Percentiles rank a stretch among this genome's conserved stretches.
These are phyloP conservation scores for Lutjanus argentimaculatus DNA, from an alignment of 2,797 vertebrate genomes.

Conservation along the genomic window DNA sequence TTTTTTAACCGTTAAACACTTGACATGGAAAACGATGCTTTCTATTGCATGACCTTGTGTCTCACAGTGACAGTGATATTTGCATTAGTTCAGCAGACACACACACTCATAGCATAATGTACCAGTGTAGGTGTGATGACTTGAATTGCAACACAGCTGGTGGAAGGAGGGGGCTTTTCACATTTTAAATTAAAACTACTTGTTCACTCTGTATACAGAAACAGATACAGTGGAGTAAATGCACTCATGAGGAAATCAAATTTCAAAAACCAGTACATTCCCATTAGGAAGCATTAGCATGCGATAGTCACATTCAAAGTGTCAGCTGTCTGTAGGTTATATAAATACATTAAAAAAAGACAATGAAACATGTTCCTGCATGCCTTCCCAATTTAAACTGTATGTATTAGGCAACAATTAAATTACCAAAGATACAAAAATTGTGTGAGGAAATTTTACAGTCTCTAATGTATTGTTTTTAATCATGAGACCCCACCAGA, in stretches of 20 bases:
- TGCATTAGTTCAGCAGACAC: slow-evolving; percentile 3
- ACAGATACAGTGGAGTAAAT: not conserved
- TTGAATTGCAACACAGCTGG: not conserved
- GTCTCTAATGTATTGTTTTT: not conserved
- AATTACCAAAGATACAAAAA: not conserved
- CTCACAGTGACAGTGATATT: slow-evolving; percentile 6
- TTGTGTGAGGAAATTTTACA: not conserved
- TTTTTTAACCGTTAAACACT: not conserved
- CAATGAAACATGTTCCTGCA: not conserved
- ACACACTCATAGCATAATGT: not conserved
- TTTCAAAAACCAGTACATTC: slow-evolving; percentile 4
- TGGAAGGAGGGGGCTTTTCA: not conserved
- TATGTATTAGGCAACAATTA: not conserved
- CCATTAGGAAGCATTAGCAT: not conserved
- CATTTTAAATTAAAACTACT: not conserved
- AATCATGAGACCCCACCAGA: slow-evolving; percentile 18
- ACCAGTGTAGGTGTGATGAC: slow-evolving; percentile 4
- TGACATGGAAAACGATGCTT: slow-evolving; percentile 3
- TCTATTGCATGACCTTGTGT: not conserved
- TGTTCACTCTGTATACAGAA: not conserved
- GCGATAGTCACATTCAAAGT: not conserved
- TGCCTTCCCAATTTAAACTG: not conserved
- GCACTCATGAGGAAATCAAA: not conserved
- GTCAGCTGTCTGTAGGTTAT: not conserved
- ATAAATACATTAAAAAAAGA: slow-evolving; percentile 7